phyloP scores from a whole-genome alignment of 2,888 invertebrate genomes.

The Coelogynopora nodosa region DNA sequence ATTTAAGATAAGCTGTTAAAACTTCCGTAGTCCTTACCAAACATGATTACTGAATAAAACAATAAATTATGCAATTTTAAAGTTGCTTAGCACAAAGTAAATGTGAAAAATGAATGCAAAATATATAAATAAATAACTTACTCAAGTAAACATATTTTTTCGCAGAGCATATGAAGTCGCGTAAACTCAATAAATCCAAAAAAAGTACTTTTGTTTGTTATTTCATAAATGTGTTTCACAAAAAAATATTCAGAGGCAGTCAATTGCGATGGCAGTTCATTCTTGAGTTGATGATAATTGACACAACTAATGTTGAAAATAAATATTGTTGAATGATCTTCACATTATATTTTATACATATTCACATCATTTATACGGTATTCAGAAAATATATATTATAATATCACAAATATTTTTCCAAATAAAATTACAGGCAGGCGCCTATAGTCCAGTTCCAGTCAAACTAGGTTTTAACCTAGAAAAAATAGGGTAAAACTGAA shows the following conservation, averaged over 20 bases:
- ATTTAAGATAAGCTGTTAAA: not conserved
- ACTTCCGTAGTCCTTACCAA: not conserved
- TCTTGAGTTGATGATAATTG: not conserved
- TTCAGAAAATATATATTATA: not conserved
- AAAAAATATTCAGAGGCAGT: not conserved
- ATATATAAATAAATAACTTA: not conserved
- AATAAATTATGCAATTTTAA: not conserved
- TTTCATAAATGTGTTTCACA: not conserved
- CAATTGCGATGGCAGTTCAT: not conserved
- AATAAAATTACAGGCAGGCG: too few relatives aligned
- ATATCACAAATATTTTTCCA: conserved; percentile 51
- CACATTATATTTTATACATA: not conserved
- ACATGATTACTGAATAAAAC: not conserved
- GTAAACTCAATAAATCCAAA: not conserved
- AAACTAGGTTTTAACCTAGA: too few relatives aligned
- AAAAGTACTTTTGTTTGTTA: not conserved
- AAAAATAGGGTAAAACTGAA: too few relatives aligned
- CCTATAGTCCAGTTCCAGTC: too few relatives aligned
- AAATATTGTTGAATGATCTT: not conserved
- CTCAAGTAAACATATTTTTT: not conserved
- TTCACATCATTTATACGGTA: too few relatives aligned
- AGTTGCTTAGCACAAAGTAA: not conserved
- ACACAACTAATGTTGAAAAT: not conserved
- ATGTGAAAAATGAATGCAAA: not conserved
- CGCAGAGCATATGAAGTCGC: not conserved